These are phyloP conservation scores for Pherbina coryleti DNA, from an alignment of 2,888 invertebrate genomes.

Conservation along the genomic window DNA sequence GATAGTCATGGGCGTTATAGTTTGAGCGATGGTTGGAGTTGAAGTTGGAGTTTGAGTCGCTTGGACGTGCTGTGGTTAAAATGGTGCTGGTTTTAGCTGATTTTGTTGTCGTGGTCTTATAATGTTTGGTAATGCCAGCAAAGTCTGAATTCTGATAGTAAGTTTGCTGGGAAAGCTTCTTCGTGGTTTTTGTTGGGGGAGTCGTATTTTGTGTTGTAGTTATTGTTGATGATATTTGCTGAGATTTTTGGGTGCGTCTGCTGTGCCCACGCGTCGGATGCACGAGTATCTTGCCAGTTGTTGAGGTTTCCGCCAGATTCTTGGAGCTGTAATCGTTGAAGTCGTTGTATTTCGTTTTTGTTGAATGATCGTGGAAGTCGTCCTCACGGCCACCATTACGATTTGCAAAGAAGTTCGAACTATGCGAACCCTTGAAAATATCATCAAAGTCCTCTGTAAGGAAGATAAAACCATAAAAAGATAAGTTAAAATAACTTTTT, in stretches of 20 bases:
- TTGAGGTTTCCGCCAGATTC: constrained; percentile 51
- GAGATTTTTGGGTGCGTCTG: constrained; percentile 48
- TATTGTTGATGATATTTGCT: constrained; percentile 38
- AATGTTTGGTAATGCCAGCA: constrained; percentile 51
- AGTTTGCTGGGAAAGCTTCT: constrained; percentile 64
- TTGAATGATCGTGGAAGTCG: constrained; percentile 70
- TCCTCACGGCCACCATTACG: constrained; percentile 74
- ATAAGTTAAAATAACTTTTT: too few species aligned
- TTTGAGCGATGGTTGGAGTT: constrained; percentile 54
- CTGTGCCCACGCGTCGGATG: constrained; percentile 54
- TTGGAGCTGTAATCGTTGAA: constrained; percentile 64
- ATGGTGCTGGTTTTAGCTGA: constrained; percentile 47
- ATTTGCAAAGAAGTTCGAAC: constrained; percentile 82
- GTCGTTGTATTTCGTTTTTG: constrained; percentile 66
- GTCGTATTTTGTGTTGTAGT: constrained; percentile 41
- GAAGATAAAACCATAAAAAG: background rate
- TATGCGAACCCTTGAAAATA: constrained; percentile 78
- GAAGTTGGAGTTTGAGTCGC: constrained; percentile 39
- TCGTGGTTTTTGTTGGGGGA: constrained; percentile 51
- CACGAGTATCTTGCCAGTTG: constrained; percentile 53
- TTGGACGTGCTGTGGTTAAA: constrained; percentile 36
- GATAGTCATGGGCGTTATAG: constrained; percentile 56
- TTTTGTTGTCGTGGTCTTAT: constrained; percentile 58
- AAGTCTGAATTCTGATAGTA: constrained; percentile 64
- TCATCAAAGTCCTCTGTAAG: constrained; percentile 71